These are phyloP conservation scores for Tricholauxania praeusta DNA, from an alignment of 2,888 invertebrate species.

Conservation along the genomic window DNA sequence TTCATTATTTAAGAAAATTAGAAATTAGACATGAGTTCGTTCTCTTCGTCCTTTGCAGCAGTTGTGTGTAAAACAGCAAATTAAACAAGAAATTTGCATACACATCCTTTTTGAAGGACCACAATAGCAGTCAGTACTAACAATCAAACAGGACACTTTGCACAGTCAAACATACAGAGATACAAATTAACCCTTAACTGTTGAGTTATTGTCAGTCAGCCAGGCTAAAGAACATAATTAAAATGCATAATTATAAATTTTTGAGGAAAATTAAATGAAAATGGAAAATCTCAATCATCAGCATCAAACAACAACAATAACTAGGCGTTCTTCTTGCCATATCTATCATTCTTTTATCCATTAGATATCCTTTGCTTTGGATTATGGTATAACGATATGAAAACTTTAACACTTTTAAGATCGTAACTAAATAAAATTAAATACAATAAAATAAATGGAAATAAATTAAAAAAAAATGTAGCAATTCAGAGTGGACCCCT, in stretches of 20 bases:
- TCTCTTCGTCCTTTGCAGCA: constrained; percentile 20
- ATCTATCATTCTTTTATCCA: too few species aligned
- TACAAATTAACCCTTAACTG: constrained; percentile 30
- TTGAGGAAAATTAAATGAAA: constrained; percentile 18
- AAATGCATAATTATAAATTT: constrained; percentile 64
- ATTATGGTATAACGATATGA: too few species aligned
- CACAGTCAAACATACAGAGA: neutral
- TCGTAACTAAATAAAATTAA: too few species aligned
- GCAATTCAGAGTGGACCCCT: too few species aligned
- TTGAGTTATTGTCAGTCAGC: neutral
- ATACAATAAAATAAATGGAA: too few species aligned
- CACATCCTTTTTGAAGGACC: constrained; percentile 11
- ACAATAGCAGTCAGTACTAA: neutral
- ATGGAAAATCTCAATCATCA: constrained; percentile 20
- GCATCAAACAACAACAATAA: neutral
- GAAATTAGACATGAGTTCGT: constrained; percentile 20
- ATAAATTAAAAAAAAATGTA: too few species aligned
- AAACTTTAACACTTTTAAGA: too few species aligned
- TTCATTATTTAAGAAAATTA: constrained; percentile 32
- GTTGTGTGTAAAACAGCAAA: constrained; percentile 25
- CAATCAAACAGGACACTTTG: constrained; percentile 25
- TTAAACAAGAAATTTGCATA: constrained; percentile 17
- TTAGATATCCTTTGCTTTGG: too few species aligned
- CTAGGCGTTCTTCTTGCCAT: too few species aligned
- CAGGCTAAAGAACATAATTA: constrained; percentile 56